Evolutionary conservation across 2,888 invertebrate genomes (phyloP).

Genomic region (Byasa hedistus): DNA sequence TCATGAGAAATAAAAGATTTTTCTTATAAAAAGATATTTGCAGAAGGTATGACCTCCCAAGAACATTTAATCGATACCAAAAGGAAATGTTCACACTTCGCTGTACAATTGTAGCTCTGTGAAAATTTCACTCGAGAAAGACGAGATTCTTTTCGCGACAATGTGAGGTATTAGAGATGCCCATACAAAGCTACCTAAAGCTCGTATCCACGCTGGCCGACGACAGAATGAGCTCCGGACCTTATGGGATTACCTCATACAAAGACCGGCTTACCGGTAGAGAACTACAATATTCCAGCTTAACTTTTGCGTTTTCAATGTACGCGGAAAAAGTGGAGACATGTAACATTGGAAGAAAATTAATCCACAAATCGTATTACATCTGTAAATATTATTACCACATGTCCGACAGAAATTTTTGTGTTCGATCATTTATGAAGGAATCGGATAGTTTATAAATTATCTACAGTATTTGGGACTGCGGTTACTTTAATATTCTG

Average conservation of each 20-base stretch:
- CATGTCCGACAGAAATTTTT: conserved; percentile 2
- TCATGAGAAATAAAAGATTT: too few species aligned
- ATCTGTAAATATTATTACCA: conserved; percentile 16
- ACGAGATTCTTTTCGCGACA: conserved; percentile 41
- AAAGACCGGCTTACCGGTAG: conserved; percentile 63
- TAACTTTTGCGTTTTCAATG: conserved; percentile 52
- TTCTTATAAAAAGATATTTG: neutral
- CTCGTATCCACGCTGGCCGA: conserved; percentile 47
- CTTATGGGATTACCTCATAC: conserved; percentile 58
- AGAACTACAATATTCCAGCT: conserved; percentile 63
- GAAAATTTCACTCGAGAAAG: conserved; percentile 41
- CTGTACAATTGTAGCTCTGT: conserved; percentile 36
- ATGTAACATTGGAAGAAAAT: conserved; percentile 13
- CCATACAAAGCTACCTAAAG: conserved; percentile 68
- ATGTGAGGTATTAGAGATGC: conserved; percentile 65
- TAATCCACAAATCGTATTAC: conserved; percentile 5
- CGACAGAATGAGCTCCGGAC: conserved; percentile 57
- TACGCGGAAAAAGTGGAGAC: conserved; percentile 24
- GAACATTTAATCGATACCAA: neutral
- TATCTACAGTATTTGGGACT: conserved; percentile 16
- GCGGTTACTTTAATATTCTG: conserved; percentile 49
- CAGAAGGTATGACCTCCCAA: neutral
- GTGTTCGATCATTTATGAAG: conserved; percentile 21
- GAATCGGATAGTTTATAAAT: conserved; percentile 9
- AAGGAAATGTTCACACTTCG: conserved; percentile 14